Evolutionary conservation across 2,113 vertebrate genomes (phyloP), one percentile per base, ranked within the genome.

Genomic region (Epinephelus fuscoguttatus): DNA sequence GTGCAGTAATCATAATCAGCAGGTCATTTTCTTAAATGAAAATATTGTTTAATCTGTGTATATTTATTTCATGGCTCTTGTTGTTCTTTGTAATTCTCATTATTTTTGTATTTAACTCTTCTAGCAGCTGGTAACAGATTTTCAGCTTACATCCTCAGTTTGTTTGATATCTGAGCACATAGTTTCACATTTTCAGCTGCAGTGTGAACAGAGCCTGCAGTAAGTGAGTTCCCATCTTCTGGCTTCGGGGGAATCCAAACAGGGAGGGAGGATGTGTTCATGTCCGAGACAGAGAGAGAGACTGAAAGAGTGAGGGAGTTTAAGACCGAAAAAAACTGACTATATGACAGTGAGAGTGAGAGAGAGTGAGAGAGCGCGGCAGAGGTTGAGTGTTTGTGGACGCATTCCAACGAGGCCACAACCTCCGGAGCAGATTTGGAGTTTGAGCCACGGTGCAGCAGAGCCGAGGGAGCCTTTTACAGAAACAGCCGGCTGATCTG

Each of bases 371-470:
- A 11, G 37, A 52, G 70, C 57, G 89, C 4, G 23, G 47, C 45
- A 0, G 70, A 70, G 71, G 47, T 56, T 71, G 75, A 80, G 88
- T 77, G 66, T 70, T 85, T 88, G 87, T 87, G 88, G 89, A 89
- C 25, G 67, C 52, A 87, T 91, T 93, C 86, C 90, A 91, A 55
- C 61, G 10, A 73, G 81, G 80, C 80, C 79, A 49, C 80, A 91
- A 89, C 70, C 69, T 77, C 62, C 60, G 12, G 55, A 59, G 81
- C 67, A 83, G 86, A 94, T 45, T 64, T 85, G 55, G 73, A 85
- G 81, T 53, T 25, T n/a, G 59, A 76, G 80, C 52, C 45, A 21
- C 23, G 73, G 23, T 25, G 88, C 69, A 42, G 23, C 33, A 4
- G 59, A 81, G 66, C n/a, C 3, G 18, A 78, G 81, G 66, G 21